Evolutionary conservation across 2,888 invertebrate species (phyloP), one percentile per base, ranked within the genome.

Genomic region (Boloria selene): DNA sequence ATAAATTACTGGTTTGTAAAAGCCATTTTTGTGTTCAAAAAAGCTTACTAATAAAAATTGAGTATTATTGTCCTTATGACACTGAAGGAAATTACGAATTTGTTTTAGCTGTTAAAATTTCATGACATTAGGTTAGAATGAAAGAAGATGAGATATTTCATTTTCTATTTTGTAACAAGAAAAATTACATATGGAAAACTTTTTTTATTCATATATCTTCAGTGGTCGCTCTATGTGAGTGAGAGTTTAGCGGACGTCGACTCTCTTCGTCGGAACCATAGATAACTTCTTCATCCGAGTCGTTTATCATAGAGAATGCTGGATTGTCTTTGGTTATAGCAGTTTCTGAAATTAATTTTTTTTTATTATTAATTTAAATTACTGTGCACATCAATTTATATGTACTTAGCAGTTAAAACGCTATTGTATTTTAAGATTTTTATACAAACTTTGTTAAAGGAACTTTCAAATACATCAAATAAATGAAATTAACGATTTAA

Each of bases 271-370:
- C 97, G 0, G 97, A 97, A 22, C 98, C 98, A 84, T 98, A 98
- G 77, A 98, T 96, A 10, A 98, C 98, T 74, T 98, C 98, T 86
- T 99, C 99, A 81, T 99, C 99, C 0, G 98, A 98, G 82, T 99
- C 99, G 87, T 99, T 99, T 77, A 99, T 96, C 98, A 99, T 99
- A 22, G 98, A 98, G 87, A 99, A 97, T 13, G 98, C 97, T 56
- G 99, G 98, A 93, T 99, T 98, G 92, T 99, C 99, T 91, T 98
- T 98, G 61, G 97, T 97, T 75, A 99, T 97, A 59, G 96, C 95
- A 59, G 97, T 94, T 88, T 98, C 98, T 97, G 93, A 65, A 93
- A 93, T 38, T 7, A 38, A 73, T 59, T 38, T 7, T 31, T n/a
- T 10, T 38, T 7, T 38, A 38, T 38, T 7, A 38, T 10, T 38